phyloP scores from a whole-genome alignment of 2,888 invertebrate species.

The Eurois occulta region DNA sequence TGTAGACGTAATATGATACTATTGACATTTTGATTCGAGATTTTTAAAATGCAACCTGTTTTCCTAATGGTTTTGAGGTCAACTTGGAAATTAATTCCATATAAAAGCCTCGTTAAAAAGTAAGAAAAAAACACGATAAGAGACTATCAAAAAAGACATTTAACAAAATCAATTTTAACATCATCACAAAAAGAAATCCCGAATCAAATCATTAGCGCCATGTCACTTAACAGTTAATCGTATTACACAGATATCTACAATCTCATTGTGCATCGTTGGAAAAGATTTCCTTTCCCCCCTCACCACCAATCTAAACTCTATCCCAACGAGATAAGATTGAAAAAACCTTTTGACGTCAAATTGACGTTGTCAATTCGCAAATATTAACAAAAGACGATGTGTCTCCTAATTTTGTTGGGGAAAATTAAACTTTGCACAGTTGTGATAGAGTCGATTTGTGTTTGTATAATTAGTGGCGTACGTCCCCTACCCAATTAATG shows the following conservation, averaged over 20 bases:
- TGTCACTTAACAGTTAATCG: slow-evolving; percentile 89
- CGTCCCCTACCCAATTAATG: slow-evolving; percentile 88
- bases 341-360: slow-evolving; percentile 63
- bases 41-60: neutral
- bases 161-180: slow-evolving; percentile 54
- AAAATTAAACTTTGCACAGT: slow-evolving; percentile 72
- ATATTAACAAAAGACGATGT: slow-evolving; percentile 83
- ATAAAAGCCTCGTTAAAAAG: neutral
- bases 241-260: slow-evolving; percentile 85
- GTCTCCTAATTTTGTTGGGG: slow-evolving; percentile 57
- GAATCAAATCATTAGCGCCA: slow-evolving; percentile 86
- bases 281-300: slow-evolving; percentile 68
- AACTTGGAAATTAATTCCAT: neutral
- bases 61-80: neutral
- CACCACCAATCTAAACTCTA: slow-evolving; percentile 66
- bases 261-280: slow-evolving; percentile 84
- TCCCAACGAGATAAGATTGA: slow-evolving; percentile 62
- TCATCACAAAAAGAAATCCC: slow-evolving; percentile 73
- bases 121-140: neutral
- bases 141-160: slow-evolving; percentile 4
- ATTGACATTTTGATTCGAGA: slow-evolving; percentile 11
- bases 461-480: slow-evolving; percentile 65
- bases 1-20: neutral
- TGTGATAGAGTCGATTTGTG: slow-evolving; percentile 63
- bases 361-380: slow-evolving; percentile 82